Conservation (phyloP, 2,113 vertebrate genomes). For the Thryonomys swinderianus region DNA sequence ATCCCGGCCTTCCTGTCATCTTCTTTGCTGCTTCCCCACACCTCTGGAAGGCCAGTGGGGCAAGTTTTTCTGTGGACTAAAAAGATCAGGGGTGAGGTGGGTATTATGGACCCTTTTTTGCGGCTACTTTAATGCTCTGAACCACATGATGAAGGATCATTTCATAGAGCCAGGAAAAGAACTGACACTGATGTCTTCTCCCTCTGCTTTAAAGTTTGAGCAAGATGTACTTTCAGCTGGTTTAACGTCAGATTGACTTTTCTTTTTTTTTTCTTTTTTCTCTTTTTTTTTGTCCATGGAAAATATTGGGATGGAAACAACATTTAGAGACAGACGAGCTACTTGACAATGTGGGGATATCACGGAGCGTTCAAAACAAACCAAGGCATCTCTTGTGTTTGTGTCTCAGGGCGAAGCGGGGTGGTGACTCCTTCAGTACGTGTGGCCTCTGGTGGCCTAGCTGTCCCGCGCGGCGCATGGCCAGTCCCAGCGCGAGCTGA, state of each 20-base stretch:
- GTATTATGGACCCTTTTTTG: not conserved
- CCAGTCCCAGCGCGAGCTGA: not conserved
- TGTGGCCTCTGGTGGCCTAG: not conserved
- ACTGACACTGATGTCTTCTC: constrained; percentile 17
- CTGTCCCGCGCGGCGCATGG: rapidly evolving
- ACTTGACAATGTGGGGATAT: not conserved
- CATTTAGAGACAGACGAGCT: not conserved
- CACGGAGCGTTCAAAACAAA: not conserved
- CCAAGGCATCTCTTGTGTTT: not conserved
- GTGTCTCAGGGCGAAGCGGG: not conserved
- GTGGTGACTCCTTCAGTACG: not conserved
- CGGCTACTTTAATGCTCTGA: not conserved
- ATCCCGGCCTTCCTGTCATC: too few species aligned
- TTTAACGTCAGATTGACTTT: not conserved
- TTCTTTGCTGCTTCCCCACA: not conserved
- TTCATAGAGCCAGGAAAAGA: not conserved
- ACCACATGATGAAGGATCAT: not conserved
- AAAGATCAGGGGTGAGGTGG: not conserved
- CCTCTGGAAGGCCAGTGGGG: not conserved
- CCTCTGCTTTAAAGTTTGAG: constrained; percentile 8
- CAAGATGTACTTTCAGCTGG: not conserved
- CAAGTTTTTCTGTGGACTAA: not conserved
- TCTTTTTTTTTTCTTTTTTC: not conserved
- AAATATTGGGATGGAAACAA: not conserved
- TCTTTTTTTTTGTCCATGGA: not conserved